Evolutionary conservation across 2,113 vertebrate species (phyloP), one percentile per base, ranked within the genome.

Genomic region (Desmodus rotundus): DNA sequence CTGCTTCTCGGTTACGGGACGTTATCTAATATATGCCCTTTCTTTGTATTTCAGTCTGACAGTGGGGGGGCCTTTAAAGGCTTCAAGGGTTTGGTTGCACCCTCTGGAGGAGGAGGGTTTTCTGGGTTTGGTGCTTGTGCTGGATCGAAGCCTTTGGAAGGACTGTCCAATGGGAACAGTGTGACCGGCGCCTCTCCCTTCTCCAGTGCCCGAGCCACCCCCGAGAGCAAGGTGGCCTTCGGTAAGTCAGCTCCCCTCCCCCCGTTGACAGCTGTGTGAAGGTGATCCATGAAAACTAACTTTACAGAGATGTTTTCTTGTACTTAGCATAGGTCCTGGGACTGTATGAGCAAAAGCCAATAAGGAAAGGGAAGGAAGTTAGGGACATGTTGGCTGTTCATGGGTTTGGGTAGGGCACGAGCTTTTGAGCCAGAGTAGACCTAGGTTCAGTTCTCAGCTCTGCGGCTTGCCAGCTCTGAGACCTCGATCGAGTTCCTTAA

Each of bases 11-110:
- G 17, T 9, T 15, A 8, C 3, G 4, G 17, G 24, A 24, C 5
- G 3, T 1, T 33, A 1, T 3, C 73, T 93, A 43, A 78, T 0
- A 0, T 36, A 5, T 47, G n/a, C 52, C 36, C 33, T 58, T 15
- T 19, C 56, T 78, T 93, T 94, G 1, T 22, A 2, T 92, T 97
- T 19, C 97, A 99, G 99, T 93, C 98, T 8, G 99, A 99, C 45
- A 95, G 96, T 0, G 98, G 98, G 82, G 99, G 98, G n/a, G 98
- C 99, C 54, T 99, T 99, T 97, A 99, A 99, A 98, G 99, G 98
- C 0, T 99, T 99, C 91, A 99, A 99, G 98, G 99, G 99, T 1
- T 99, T 99, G 97, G 78, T 98, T 0, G 52, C 98, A 5, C 95
- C 98, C 41, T 93, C 98, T 26, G 97, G 97, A 65, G 97, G 96